phyloP scores from a whole-genome alignment of 2,797 vertebrate species.

The Synanceia verrucosa region DNA sequence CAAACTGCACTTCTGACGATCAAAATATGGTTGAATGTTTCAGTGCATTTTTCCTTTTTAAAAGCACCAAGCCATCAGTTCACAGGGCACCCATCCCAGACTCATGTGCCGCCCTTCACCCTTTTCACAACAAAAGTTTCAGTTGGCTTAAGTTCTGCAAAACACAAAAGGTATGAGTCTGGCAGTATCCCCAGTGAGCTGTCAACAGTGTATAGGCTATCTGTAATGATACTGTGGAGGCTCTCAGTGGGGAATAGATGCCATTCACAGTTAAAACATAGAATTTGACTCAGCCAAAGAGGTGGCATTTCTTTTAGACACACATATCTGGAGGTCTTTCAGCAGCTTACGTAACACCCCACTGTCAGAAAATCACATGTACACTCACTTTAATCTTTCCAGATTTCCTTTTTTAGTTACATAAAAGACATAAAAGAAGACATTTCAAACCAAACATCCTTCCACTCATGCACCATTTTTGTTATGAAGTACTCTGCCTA shows the following conservation, averaged over 20 bases:
- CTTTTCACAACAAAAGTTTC: constrained; percentile 43
- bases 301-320: constrained; percentile 9
- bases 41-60: not conserved
- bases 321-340: not conserved
- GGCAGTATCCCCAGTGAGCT: constrained; percentile 15
- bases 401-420: not conserved
- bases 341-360: constrained; percentile 18
- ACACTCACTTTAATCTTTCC: too few relatives aligned
- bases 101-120: constrained; percentile 13
- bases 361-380: not conserved
- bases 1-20: not conserved
- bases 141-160: constrained; percentile 31
- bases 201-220: constrained; percentile 12
- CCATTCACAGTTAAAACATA: constrained; percentile 12
- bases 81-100: constrained; percentile 2
- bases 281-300: constrained; percentile 17
- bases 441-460: not conserved
- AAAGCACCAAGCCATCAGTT: not conserved
- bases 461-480: not conserved
- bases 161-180: constrained; percentile 46
- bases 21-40: not conserved
- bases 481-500: not conserved
- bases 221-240: constrained; percentile 20
- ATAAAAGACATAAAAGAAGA: not conserved
- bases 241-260: constrained; percentile 31